Conservation (phyloP, 2,797 vertebrate genomes). For the Esox masquinongy region DNA sequence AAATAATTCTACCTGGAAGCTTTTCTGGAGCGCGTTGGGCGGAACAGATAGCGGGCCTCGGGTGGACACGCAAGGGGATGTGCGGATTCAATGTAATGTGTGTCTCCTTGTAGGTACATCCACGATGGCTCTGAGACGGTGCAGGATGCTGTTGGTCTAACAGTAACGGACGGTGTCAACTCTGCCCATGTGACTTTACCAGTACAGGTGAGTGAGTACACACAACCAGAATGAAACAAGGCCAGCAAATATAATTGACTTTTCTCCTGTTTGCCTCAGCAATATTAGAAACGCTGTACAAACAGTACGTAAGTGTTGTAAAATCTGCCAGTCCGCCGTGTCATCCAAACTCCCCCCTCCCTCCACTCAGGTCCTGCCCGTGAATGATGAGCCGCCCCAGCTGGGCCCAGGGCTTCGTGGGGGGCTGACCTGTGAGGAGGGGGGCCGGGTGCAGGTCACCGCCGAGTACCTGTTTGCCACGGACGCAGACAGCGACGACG, state of each 20-base stretch:
- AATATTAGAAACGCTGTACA: too few species aligned
- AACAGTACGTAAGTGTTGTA: too few species aligned
- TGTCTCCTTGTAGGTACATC: constrained; percentile 77
- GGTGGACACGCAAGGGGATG: background rate
- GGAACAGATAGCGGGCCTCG: background rate
- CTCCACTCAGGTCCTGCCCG: constrained; percentile 56
- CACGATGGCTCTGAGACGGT: constrained; percentile 88
- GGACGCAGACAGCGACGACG: constrained; percentile 70
- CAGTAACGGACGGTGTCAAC: constrained; percentile 85
- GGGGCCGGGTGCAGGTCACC: constrained; percentile 59
- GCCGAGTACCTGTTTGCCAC: constrained; percentile 68
- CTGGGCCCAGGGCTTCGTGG: constrained; percentile 59
- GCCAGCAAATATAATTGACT: too few species aligned
- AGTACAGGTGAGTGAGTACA: constrained; percentile 76
- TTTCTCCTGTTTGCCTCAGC: too few species aligned
- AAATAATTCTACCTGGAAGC: too few species aligned
- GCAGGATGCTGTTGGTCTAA: constrained; percentile 79
- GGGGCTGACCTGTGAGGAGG: constrained; percentile 65
- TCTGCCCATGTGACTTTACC: constrained; percentile 75
- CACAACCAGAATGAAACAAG: too few species aligned
- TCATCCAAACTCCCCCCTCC: background rate
- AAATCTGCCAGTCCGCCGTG: background rate
- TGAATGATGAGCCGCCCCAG: constrained; percentile 73
- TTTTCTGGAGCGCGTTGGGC: too few species aligned
- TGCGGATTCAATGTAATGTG: background rate